A percentile compares a stretch with the other conserved stretches of the same genome.
Conservation (phyloP, 2,113 vertebrate genomes). For the Sander vitreus region DNA sequence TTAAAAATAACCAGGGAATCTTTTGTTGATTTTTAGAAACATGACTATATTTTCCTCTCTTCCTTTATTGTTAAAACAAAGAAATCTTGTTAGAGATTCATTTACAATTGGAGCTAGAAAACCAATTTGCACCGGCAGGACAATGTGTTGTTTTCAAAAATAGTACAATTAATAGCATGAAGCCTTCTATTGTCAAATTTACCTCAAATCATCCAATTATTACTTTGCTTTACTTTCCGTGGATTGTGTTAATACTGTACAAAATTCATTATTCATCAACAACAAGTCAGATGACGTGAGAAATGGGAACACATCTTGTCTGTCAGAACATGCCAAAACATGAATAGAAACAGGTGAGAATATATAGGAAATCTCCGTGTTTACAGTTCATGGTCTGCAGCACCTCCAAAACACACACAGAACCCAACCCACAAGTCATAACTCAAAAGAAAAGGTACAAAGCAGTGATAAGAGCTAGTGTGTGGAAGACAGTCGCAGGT, state of each 20-base stretch:
- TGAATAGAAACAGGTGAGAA: neutral
- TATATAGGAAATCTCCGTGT: neutral
- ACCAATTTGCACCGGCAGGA: neutral
- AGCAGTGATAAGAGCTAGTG: conserved; percentile 14
- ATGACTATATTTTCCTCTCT: neutral
- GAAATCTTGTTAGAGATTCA: neutral
- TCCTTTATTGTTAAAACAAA: conserved; percentile 53
- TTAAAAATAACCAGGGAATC: neutral
- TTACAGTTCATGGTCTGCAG: conserved; percentile 10
- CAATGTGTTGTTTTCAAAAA: conserved; percentile 13
- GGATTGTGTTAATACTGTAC: conserved; percentile 31
- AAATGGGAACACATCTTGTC: neutral
- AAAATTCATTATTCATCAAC: conserved; percentile 21
- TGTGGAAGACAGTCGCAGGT: conserved; percentile 19
- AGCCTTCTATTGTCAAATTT: neutral
- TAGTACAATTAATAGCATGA: neutral
- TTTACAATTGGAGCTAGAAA: conserved; percentile 15
- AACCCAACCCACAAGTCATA: conserved; percentile 2
- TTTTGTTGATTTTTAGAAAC: neutral
- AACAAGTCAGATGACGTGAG: neutral
- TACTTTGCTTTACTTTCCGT: neutral
- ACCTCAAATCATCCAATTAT: neutral
- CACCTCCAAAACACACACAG: conserved; percentile 17
- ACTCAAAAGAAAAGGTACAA: conserved; percentile 14
- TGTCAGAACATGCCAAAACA: conserved; percentile 25